Conservation (phyloP, 2,113 vertebrate genomes). For the Sapayoa aenigma region DNA sequence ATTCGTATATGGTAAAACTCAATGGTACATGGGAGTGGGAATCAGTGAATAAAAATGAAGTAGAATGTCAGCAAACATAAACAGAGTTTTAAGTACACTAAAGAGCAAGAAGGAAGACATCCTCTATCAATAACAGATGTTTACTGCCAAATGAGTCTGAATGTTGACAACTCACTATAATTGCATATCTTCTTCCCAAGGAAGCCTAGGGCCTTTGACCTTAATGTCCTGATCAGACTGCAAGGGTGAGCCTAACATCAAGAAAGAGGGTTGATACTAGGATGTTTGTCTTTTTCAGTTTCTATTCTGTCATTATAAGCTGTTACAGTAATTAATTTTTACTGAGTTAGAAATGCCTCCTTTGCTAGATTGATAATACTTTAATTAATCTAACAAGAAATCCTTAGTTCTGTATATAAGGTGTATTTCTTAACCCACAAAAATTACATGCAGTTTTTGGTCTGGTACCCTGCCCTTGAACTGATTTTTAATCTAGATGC, state of each 20-base stretch:
- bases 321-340: background rate
- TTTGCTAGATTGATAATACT: background rate
- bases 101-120: background rate
- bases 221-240: background rate
- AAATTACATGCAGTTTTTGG: background rate
- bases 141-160: background rate
- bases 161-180: background rate
- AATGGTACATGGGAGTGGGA: background rate
- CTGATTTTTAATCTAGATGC: background rate
- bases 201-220: background rate
- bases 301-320: background rate
- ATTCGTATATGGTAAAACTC: background rate
- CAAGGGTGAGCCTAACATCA: background rate
- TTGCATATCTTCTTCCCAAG: background rate
- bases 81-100: background rate
- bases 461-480: background rate
- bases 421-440: background rate
- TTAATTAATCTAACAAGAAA: slow-evolving; percentile 8
- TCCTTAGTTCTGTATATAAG: background rate
- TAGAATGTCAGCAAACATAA: background rate
- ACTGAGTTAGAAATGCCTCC: background rate
- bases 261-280: background rate
- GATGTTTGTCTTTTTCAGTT: background rate
- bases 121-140: background rate
- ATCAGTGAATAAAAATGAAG: background rate